Base-by-base conservation (phyloP, 2,797 vertebrate genomes). In the Merluccius polli region DNA sequence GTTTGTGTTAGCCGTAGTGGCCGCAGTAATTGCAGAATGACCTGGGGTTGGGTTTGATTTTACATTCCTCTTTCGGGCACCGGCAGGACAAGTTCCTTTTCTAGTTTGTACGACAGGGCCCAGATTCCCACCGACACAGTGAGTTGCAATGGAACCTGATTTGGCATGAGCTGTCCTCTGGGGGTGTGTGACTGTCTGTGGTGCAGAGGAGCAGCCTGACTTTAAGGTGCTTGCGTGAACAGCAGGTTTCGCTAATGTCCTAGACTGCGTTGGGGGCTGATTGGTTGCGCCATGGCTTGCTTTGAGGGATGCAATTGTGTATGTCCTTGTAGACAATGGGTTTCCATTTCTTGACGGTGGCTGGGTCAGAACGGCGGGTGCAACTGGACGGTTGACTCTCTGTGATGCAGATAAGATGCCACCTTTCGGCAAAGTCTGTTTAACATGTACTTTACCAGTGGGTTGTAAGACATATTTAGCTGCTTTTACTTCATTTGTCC, bases 81-180 rank as follows among this genome's bases (percentile, higher is more conserved):
- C 75, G 7, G 89, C 84, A 69, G 88, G 84, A 21, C 79, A 80
- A 1, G 90, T 87, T 21, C 89, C 89, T 0, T 90, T 91, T 84
- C 79, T 90, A 0, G 91, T 92, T 79, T 83, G 88, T 31, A 90
- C 82, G 1, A 89, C 12, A 1, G 85, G 85, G 0, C 84, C 87
- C 0, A 88, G 72, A 67, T 87, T 91, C 32, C 90, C 76, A 36
- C 88, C 81, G 52, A 2, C 16, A 65, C 68, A 44, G 31, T 15
- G 4, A 0, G 75, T 30, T 13, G 33, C 78, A 0, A 0, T 0
- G 0, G 68, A 73, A 72, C 15, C 12, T 21, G 73, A 71, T 35
- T 9, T 12, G 21, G 73, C 7, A 16, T 38, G 48, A 12, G 70
- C 75, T 2, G 81, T 73, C 1, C 70, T 27, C 33, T 16, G 69